A percentile compares a stretch with the other conserved stretches of the same genome.
phyloP scores from a whole-genome alignment of 2,797 vertebrate genomes.

The Paratrypauchen microcephalus region DNA sequence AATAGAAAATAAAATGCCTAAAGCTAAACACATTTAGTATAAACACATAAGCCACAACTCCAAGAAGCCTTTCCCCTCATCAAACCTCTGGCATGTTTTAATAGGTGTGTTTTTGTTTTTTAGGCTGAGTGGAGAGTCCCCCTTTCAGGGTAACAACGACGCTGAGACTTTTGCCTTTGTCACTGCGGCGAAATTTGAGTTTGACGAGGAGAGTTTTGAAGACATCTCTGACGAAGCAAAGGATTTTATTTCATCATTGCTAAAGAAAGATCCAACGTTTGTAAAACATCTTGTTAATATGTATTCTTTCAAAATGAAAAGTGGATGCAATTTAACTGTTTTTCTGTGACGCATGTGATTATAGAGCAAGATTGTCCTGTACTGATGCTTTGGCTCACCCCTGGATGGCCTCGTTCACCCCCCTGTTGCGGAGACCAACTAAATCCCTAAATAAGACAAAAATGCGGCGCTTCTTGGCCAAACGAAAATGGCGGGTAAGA shows the following conservation, averaged over 20 bases:
- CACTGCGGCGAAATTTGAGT: constrained; percentile 79
- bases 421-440: constrained; percentile 55
- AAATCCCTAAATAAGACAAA: constrained; percentile 81
- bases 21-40: too few relatives aligned
- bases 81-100: background rate
- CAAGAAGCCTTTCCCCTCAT: background rate
- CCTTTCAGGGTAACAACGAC: constrained; percentile 84
- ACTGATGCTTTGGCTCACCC: constrained; percentile 77
- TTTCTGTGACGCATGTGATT: background rate
- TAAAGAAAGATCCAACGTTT: constrained; percentile 81
- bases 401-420: constrained; percentile 80
- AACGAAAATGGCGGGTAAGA: constrained; percentile 85
- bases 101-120: background rate
- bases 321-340: background rate
- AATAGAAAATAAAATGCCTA: too few relatives aligned
- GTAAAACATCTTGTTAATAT: background rate
- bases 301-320: background rate
- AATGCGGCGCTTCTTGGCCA: constrained; percentile 83
- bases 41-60: background rate
- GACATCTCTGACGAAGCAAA: constrained; percentile 85
- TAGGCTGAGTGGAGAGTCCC: constrained; percentile 88
- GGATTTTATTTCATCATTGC: constrained; percentile 82
- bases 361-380: constrained; percentile 79
- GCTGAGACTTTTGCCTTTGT: constrained; percentile 81
- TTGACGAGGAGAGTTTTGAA: constrained; percentile 81